Evolutionary conservation across 1,140 invertebrate genomes (phyloP).

Genomic region (Papilio helenus): DNA sequence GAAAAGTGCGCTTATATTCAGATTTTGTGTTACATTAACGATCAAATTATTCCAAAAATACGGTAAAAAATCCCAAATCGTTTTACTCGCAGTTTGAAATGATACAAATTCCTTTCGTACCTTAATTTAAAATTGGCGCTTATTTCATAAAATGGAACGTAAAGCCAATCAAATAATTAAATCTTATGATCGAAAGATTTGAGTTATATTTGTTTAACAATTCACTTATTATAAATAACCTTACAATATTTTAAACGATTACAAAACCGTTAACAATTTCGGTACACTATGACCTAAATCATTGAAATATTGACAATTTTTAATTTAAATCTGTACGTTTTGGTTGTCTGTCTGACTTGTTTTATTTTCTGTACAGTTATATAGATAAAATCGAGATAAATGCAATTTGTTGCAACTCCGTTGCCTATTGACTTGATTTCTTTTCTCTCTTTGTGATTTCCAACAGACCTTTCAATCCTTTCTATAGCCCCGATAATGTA

Average conservation of each 20-base stretch:
- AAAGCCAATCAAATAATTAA: neutral
- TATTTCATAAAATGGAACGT: neutral
- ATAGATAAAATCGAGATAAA: neutral
- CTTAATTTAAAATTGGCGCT: too few species aligned
- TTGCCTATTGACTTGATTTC: neutral
- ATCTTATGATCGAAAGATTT: slow-evolving; percentile 2
- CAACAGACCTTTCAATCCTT: neutral
- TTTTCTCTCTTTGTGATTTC: neutral
- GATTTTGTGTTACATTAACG: too few species aligned
- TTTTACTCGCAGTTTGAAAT: too few species aligned
- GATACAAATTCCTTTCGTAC: neutral
- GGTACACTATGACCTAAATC: neutral
- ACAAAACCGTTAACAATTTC: slow-evolving; percentile 1
- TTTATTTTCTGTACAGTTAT: neutral
- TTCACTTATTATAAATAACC: neutral
- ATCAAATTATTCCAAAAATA: too few species aligned
- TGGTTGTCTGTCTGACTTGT: neutral
- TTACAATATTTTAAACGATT: neutral
- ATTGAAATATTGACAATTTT: neutral
- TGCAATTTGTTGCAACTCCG: neutral
- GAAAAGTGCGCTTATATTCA: neutral
- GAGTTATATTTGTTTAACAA: neutral
- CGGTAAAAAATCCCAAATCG: too few species aligned
- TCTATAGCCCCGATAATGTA: neutral
- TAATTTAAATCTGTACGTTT: slow-evolving; percentile 3